Base-by-base conservation (phyloP, 2,888 invertebrate genomes). In the Heliconius aoede region DNA sequence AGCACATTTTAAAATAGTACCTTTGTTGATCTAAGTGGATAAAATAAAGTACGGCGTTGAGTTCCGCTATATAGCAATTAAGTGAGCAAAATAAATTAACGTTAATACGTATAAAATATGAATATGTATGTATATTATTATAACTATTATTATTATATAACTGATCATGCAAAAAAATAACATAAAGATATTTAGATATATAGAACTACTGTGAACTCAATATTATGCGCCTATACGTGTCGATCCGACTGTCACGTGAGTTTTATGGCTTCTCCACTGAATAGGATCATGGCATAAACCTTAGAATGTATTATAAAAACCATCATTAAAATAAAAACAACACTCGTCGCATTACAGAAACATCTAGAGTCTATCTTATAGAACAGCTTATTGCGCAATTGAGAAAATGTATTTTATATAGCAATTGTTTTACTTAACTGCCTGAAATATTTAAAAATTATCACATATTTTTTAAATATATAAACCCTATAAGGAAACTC, bases 231-330 rank as follows among this genome's bases (percentile, higher is more conserved):
- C n/a, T 64, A 21, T 62, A 30, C 62, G 30, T 64, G 62, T 32
- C 32, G 13, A 36, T 64, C 5, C 32, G 15, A 15, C 64, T 36
- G 64, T 36, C 64, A 64, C 64, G 36, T 24, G 13, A 64, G 32
- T 64, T 64, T 36, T 64, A 2, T 64, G 36, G 64, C 64, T 64
- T 64, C 64, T 64, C 36, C 24, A n/a, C n/a, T 64, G 36, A 64
- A 64, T 36, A 64, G 64, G 64, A 64, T 64, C 64, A 64, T 64
- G 36, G 5, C 4, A 24, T 64, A n/a, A 24, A 5, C 32, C n/a
- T 46, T n/a, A 24, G 64, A 24, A 4, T 3, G 8, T 21, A 8
- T 18, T 46, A 21, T 36, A 36, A 36, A 21, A 46, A 21, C 7
- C 46, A 46, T 46, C 21, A 46, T 46, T 8, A 46, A 18, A 21